These are phyloP conservation scores for Rhombomys opimus DNA, from an alignment of 2,113 vertebrate species.

Conservation along the genomic window DNA sequence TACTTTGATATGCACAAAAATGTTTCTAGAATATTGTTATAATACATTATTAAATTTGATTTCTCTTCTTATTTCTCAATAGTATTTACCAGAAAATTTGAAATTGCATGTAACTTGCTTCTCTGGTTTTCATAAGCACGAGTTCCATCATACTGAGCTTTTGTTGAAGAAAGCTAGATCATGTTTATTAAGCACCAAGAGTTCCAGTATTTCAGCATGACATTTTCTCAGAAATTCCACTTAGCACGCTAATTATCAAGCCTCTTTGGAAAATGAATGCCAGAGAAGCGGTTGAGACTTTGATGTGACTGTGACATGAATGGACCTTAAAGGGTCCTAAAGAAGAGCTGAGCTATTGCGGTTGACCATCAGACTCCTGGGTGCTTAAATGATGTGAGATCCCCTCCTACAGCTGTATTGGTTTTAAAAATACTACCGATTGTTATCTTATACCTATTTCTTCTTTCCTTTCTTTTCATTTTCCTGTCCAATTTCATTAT, in stretches of 20 bases:
- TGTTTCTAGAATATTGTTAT: not conserved
- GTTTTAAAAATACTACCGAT: not conserved
- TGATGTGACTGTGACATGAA: not conserved
- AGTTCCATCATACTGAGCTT: not conserved
- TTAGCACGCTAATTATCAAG: not conserved
- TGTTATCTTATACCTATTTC: not conserved
- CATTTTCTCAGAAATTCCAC: not conserved
- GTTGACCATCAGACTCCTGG: not conserved
- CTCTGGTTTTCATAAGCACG: not conserved
- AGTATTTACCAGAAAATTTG: not conserved
- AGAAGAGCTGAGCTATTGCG: not conserved
- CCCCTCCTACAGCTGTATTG: not conserved
- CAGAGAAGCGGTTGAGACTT: rapidly evolving
- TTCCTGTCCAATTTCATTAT: not conserved
- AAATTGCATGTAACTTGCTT: not conserved
- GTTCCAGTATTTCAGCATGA: not conserved
- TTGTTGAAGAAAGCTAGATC: not conserved
- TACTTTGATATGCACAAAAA: not conserved
- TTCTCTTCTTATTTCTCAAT: not conserved
- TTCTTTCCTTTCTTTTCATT: not conserved
- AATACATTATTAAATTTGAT: not conserved
- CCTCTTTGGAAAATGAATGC: not conserved
- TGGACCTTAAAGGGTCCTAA: not conserved
- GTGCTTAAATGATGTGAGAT: not conserved
- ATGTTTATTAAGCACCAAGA: not conserved